A percentile compares a stretch with the other conserved stretches of the same genome.
Evolutionary conservation across 2,797 vertebrate species (phyloP).

Genomic region (Platalea minor): DNA sequence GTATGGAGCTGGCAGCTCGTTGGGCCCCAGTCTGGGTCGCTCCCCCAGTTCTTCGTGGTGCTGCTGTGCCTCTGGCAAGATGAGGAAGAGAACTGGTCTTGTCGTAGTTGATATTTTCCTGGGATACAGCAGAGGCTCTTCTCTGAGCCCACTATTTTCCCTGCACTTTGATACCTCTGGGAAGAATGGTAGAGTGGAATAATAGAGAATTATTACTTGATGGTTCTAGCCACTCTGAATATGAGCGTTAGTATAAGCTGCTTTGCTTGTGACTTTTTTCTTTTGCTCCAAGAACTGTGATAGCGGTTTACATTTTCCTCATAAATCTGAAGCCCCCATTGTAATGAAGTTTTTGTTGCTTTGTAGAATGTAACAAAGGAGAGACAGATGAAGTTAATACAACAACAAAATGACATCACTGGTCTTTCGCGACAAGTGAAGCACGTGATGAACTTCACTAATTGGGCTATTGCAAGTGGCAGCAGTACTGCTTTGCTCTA

Average conservation of each 20-base stretch:
- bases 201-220: not conserved
- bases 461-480: slow-evolving; percentile 94
- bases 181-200: not conserved
- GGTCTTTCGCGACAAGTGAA: slow-evolving; percentile 92
- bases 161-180: not conserved
- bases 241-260: not conserved
- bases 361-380: slow-evolving; percentile 93
- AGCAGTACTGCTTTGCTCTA: slow-evolving; percentile 96
- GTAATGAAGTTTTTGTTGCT: not conserved
- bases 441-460: slow-evolving; percentile 95
- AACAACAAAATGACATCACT: slow-evolving; percentile 92
- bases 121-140: not conserved
- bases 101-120: not conserved
- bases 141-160: not conserved
- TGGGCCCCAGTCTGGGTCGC: not conserved
- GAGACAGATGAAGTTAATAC: slow-evolving; percentile 88
- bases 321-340: not conserved
- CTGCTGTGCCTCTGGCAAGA: not conserved
- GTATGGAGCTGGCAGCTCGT: rapidly evolving
- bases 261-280: not conserved
- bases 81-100: not conserved
- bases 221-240: not conserved
- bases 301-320: not conserved
- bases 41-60: not conserved
- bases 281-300: not conserved